A percentile compares a stretch with the other conserved stretches of the same genome.
phyloP scores from a whole-genome alignment of 2,113 vertebrate genomes.

The Corynorhinus townsendii region DNA sequence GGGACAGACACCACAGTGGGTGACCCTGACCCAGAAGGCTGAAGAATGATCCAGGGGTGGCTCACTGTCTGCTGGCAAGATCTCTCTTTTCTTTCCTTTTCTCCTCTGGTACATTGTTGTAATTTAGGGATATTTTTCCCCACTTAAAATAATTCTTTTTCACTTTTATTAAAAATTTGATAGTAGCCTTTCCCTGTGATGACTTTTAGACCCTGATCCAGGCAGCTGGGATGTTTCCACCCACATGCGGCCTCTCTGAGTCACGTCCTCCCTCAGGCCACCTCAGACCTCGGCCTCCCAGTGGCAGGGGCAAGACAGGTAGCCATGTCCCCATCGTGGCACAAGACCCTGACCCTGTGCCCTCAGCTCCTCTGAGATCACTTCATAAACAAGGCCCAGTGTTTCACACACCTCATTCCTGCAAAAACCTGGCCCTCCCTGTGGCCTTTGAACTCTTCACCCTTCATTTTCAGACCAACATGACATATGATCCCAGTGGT shows the following conservation, averaged over 20 bases:
- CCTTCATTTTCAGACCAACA: neutral
- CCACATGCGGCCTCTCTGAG: no score
- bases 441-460: neutral
- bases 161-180: neutral
- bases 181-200: neutral
- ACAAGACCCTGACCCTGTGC: neutral
- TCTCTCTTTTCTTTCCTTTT: neutral
- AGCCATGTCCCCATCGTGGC: neutral
- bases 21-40: neutral
- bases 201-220: neutral
- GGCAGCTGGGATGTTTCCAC: neutral
- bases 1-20: slow-evolving; percentile 20
- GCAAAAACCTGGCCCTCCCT: neutral
- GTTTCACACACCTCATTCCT: neutral
- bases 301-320: neutral
- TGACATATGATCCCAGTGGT: neutral
- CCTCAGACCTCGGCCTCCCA: neutral
- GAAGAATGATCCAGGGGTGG: neutral
- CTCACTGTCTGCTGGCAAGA: neutral
- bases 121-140: neutral
- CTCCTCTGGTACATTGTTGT: neutral
- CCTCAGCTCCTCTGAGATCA: neutral
- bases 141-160: neutral
- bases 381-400: neutral
- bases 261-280: neutral